These are phyloP conservation scores for Polypedilum vanderplanki DNA, from an alignment of 1,140 invertebrate species.

Conservation along the genomic window DNA sequence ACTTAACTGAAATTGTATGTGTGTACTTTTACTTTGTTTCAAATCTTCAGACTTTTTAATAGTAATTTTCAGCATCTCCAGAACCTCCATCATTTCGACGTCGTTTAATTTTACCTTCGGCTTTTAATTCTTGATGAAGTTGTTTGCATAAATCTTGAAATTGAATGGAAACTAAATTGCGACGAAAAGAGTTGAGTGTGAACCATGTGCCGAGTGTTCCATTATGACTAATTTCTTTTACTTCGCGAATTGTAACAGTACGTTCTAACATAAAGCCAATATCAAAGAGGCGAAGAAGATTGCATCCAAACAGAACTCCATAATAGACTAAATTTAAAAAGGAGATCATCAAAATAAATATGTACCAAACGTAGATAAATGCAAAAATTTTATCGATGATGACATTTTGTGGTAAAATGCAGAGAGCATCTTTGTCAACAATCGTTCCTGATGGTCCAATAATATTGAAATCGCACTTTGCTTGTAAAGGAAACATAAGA, in stretches of 20 bases:
- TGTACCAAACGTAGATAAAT: constrained; percentile 76
- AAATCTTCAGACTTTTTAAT: too few relatives aligned
- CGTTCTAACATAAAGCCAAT: not conserved
- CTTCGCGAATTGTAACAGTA: not conserved
- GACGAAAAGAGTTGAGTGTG: not conserved
- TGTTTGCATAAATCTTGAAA: not conserved
- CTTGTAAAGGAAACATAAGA: constrained; percentile 61
- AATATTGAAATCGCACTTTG: constrained; percentile 66
- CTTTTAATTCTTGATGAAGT: too few relatives aligned
- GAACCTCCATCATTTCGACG: too few relatives aligned
- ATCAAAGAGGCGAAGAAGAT: constrained; percentile 34
- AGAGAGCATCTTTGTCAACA: constrained; percentile 58
- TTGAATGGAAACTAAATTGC: not conserved
- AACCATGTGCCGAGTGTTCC: not conserved
- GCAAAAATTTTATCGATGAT: constrained; percentile 75
- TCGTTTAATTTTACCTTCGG: too few relatives aligned
- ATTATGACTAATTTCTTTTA: not conserved
- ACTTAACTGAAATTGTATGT: too few relatives aligned
- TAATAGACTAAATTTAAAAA: constrained; percentile 32
- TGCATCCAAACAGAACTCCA: constrained; percentile 34
- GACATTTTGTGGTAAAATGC: constrained; percentile 67
- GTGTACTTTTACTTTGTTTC: too few relatives aligned
- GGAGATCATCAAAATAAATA: constrained; percentile 56
- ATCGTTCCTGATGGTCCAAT: constrained; percentile 56
- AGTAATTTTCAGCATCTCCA: too few relatives aligned